Evolutionary conservation across 2,888 invertebrate genomes (phyloP), one percentile per base, ranked within the genome.

Genomic region (Acleris laterana): DNA sequence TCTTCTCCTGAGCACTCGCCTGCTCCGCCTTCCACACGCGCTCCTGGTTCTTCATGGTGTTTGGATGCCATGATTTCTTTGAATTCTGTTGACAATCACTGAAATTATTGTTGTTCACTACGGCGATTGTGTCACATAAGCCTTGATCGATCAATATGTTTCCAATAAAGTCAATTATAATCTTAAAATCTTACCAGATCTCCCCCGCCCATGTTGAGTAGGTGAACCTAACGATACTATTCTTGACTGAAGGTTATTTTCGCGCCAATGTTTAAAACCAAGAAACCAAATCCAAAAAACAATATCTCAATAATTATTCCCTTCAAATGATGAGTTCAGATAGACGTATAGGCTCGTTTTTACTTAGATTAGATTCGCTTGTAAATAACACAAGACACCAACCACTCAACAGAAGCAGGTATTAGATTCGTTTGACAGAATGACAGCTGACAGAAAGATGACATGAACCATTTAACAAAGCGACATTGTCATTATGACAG

Each of bases 41-140:
- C 76, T 96, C 96, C 81, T 96, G 96, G 77, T 96, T 96, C 79
- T 95, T 96, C 90, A 96, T 93, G 0, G 95, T 96, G 70, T 95
- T 95, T 22, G 96, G 96, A 87, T 96, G 96, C 96, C 96, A 96
- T 89, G 96, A 96, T 79, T 96, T 96, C 72, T 96, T 96, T 3
- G 96, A 93, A 85, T 96, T 96, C 96, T 96, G 73, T 32, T 22
- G 7, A 11, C 4, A 53, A 32, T 25, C 50, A 50, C 38, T 38
- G 38, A 38, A 38, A 38, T 38, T 38, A 38, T 13, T 38, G 13
- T 38, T 38, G 38, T 11, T 38, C 38, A 3, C 38, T 38, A 13
- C 4, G 13, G 38, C 38, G 13, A 38, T 32, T 9, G 32, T 32
- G 3, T 11, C 13, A 13, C 13, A 38, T 38, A 38, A 32, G 32